A percentile compares a stretch with the other conserved stretches of the same genome.
Evolutionary conservation across 2,888 invertebrate genomes (phyloP).

Genomic region (Diplazon laetatorius): DNA sequence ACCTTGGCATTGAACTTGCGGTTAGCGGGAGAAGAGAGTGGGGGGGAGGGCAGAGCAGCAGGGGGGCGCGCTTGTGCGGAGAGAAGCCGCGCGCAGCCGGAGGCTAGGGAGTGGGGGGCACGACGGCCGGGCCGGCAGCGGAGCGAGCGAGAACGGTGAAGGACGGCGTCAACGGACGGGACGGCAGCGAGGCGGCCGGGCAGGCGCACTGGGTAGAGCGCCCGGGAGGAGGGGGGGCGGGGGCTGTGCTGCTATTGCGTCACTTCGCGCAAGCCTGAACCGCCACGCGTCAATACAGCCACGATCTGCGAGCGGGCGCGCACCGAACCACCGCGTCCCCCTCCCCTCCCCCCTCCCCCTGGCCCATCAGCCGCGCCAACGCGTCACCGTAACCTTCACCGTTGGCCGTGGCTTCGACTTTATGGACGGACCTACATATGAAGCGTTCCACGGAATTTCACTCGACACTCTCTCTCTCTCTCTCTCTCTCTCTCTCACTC

Average conservation of each 20-base stretch:
- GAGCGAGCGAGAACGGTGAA: constrained; percentile 29
- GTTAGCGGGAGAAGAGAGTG: constrained; percentile 59
- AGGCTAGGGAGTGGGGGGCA: constrained; percentile 1
- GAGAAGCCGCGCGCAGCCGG: constrained; percentile 53
- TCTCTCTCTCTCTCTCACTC: too few relatives aligned
- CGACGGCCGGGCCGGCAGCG: constrained; percentile 36
- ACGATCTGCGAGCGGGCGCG: constrained; percentile 55
- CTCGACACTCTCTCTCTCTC: too few relatives aligned
- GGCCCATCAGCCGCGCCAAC: constrained; percentile 61
- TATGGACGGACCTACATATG: not conserved
- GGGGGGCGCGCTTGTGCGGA: constrained; percentile 54
- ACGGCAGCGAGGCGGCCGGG: constrained; percentile 23
- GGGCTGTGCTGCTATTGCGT: constrained; percentile 73
- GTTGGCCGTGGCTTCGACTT: constrained; percentile 67
- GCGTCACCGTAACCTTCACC: constrained; percentile 76
- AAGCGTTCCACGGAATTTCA: not conserved
- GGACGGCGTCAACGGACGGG: constrained; percentile 18
- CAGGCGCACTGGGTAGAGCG: constrained; percentile 8
- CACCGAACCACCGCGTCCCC: constrained; percentile 16
- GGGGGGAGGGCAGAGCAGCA: too few relatives aligned
- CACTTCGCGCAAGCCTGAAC: constrained; percentile 79
- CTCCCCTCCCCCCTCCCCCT: constrained; percentile 26
- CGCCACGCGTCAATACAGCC: constrained; percentile 79
- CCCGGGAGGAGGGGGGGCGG: constrained; percentile 11
- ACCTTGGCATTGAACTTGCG: constrained; percentile 82